Conservation (phyloP, 2,113 vertebrate species). For the Eulemur macaco region DNA sequence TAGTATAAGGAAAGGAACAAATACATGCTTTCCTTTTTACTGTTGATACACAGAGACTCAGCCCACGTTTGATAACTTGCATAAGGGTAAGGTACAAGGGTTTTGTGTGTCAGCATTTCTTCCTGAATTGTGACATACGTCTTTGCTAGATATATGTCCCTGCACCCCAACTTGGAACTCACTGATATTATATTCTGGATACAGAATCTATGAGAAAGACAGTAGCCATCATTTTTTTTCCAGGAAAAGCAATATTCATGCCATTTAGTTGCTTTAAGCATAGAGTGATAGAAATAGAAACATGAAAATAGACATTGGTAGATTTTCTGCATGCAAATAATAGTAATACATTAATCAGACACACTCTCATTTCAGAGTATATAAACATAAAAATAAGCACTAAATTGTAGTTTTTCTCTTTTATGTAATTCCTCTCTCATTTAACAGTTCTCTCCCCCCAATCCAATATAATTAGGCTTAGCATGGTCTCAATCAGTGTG, state of each 20-base stretch:
- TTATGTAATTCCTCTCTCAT: not conserved
- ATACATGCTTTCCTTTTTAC: not conserved
- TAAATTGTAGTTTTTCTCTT: not conserved
- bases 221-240: not conserved
- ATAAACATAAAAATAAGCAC: not conserved
- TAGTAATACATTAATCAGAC: not conserved
- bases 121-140: not conserved
- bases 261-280: not conserved
- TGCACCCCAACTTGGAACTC: not conserved
- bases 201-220: not conserved
- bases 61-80: not conserved
- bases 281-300: not conserved
- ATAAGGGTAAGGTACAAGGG: not conserved
- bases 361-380: not conserved
- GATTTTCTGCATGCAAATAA: not conserved
- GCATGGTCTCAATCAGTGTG: not conserved
- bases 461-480: not conserved
- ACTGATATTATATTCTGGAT: not conserved
- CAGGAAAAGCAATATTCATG: not conserved
- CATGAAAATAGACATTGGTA: not conserved
- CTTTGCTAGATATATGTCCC: not conserved
- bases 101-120: not conserved
- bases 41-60: not conserved
- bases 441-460: not conserved
- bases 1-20: not conserved